Evolutionary conservation across 2,888 invertebrate genomes (phyloP), one percentile per base, ranked within the genome.

Genomic region (Platypus cylindrus): DNA sequence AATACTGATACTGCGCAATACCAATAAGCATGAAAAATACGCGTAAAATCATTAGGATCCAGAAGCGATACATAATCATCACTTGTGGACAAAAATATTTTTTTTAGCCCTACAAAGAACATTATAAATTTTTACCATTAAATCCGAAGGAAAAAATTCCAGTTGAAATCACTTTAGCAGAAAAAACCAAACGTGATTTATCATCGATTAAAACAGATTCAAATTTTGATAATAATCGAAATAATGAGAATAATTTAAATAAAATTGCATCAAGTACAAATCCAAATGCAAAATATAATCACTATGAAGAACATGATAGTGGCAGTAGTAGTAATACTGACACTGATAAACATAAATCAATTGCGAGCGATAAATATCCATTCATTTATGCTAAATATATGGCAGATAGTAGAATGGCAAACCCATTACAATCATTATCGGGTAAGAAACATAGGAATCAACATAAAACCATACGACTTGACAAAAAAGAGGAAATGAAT

Each of bases 381-480:
- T 50, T 46, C 5, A 47, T 54, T 29, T 46, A 54, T 8, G 49
- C 53, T 4, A 51, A 53, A 40, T 55, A 53, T 33, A 52, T 51
- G 44, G 46, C 53, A 22, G 48, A 48, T 30, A 50, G 43, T 27
- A 48, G 43, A 45, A 25, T 54, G 20, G 48, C 48, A 14, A 48
- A 44, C 34, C 24, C 32, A 3, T 12, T 30, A 17, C 16, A 27
- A 41, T 33, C 44, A 42, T 22, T 30, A 37, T 17, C 25, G 26
- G 37, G 38, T 7, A 36, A 45, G 40, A 12, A 16, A 14, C 8
- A 27, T 9, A 15, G 5, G 27, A 20, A 20, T 7, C 4, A 12
- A 8, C 3, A 5, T 8, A 27, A 27, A 3, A n/a, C 32, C n/a
- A 28, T 37, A 3, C 31, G 25, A 18, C n/a, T n/a, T n/a, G n/a